These are phyloP conservation scores for Hyalella azteca DNA, from an alignment of 2,888 invertebrate species.

Conservation along the genomic window DNA sequence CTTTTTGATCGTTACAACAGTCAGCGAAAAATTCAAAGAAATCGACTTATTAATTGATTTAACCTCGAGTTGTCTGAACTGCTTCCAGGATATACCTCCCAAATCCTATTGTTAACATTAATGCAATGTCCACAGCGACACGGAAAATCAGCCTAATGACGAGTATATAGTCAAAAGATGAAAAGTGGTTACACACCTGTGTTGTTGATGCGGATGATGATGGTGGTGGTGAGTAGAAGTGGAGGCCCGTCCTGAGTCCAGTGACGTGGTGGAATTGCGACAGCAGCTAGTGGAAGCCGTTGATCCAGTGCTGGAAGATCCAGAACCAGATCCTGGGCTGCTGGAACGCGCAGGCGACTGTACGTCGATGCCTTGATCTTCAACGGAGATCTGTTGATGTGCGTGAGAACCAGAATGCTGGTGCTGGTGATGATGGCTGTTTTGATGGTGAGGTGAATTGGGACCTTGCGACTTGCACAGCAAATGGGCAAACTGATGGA, in stretches of 20 bases:
- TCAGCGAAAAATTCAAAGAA: too few species aligned
- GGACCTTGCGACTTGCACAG: slow-evolving; percentile 54
- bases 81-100: too few species aligned
- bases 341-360: slow-evolving; percentile 64
- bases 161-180: too few species aligned
- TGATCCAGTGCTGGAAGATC: slow-evolving; percentile 76
- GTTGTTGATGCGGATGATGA: slow-evolving; percentile 46
- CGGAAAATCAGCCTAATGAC: too few species aligned
- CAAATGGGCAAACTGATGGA: slow-evolving; percentile 56
- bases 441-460: slow-evolving; percentile 52
- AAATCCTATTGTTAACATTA: too few species aligned
- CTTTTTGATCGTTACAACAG: too few species aligned
- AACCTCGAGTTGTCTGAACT: too few species aligned
- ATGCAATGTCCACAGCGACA: too few species aligned
- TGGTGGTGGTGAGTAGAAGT: slow-evolving; percentile 67
- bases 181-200: slow-evolving; percentile 56
- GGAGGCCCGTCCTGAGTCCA: slow-evolving; percentile 91
- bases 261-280: slow-evolving; percentile 76
- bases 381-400: slow-evolving; percentile 62
- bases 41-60: too few species aligned
- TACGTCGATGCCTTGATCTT: slow-evolving; percentile 88
- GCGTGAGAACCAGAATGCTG: slow-evolving; percentile 42
- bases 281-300: slow-evolving; percentile 67
- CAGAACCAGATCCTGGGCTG: slow-evolving; percentile 68
- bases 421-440: slow-evolving; percentile 31